Evolutionary conservation across 2,113 vertebrate species (phyloP).

Genomic region (Ariopsis seemanni): DNA sequence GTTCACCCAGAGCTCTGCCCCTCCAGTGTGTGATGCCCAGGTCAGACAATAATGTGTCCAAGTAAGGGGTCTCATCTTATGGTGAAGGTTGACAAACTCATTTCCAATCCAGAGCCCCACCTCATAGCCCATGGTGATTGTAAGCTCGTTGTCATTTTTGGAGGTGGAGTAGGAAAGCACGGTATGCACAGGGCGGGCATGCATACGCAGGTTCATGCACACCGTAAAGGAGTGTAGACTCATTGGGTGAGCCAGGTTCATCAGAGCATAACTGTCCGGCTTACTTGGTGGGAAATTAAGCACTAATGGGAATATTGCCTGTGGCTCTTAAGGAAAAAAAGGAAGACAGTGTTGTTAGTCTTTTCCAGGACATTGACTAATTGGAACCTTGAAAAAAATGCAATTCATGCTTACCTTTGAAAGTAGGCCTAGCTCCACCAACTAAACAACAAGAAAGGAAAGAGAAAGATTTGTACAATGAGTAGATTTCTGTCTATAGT

Average conservation of each 20-base stretch:
- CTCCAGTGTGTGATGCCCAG: conserved; percentile 74
- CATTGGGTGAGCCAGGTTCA: conserved; percentile 64
- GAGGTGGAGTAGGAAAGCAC: conserved; percentile 76
- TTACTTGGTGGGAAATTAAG: conserved; percentile 74
- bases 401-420: not conserved
- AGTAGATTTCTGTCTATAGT: not conserved
- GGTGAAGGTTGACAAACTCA: conserved; percentile 71
- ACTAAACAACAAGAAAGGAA: conserved; percentile 38
- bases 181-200: conserved; percentile 56
- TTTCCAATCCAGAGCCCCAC: conserved; percentile 77
- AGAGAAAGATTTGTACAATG: not conserved
- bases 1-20: conserved; percentile 70
- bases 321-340: conserved; percentile 56
- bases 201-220: conserved; percentile 72
- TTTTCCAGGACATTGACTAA: not conserved
- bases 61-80: conserved; percentile 55
- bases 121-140: conserved; percentile 65
- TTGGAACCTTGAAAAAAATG: not conserved
- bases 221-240: conserved; percentile 73
- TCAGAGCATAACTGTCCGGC: conserved; percentile 67
- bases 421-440: not conserved
- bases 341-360: not conserved
- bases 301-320: conserved; percentile 68
- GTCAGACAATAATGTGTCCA: conserved; percentile 80
- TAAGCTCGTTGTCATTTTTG: conserved; percentile 73